Evolutionary conservation across 2,888 invertebrate species (phyloP).

Genomic region (Drosophila monieri): DNA sequence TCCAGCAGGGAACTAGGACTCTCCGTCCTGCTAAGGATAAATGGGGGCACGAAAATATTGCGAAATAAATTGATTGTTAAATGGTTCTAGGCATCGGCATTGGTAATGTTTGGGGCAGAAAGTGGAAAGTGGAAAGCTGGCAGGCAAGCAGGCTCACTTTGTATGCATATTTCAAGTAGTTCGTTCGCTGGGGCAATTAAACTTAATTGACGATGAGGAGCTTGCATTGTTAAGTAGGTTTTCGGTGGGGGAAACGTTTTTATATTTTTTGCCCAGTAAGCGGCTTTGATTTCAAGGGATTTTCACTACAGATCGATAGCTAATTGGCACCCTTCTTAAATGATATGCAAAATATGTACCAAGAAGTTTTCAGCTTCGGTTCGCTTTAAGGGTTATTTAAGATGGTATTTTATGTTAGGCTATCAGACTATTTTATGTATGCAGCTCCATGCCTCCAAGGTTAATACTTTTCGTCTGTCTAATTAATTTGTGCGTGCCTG

Average conservation of each 20-base stretch:
- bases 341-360: background rate
- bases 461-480: slow-evolving; percentile 18
- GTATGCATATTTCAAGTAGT: slow-evolving; percentile 71
- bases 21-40: background rate
- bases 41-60: slow-evolving; percentile 62
- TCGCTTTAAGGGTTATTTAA: background rate
- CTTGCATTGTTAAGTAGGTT: slow-evolving; percentile 38
- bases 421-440: slow-evolving; percentile 15
- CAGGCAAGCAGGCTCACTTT: slow-evolving; percentile 52
- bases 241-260: slow-evolving; percentile 23
- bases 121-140: slow-evolving; percentile 2
- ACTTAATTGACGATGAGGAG: slow-evolving; percentile 73
- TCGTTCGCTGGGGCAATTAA: slow-evolving; percentile 63
- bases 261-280: slow-evolving; percentile 12
- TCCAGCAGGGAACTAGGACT: background rate
- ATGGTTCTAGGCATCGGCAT: slow-evolving; percentile 46
- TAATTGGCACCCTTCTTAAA: slow-evolving; percentile 25
- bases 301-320: slow-evolving; percentile 42
- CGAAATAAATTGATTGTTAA: slow-evolving; percentile 80
- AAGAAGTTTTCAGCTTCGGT: background rate
- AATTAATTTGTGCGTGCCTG: slow-evolving; percentile 20
- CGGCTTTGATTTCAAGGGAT: slow-evolving; percentile 57
- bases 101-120: slow-evolving; percentile 23
- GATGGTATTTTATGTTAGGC: background rate
- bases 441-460: slow-evolving; percentile 16